Percentiles rank a stretch among this genome's conserved stretches.
Evolutionary conservation across 2,113 vertebrate species (phyloP).

Genomic region (Agapornis roseicollis): DNA sequence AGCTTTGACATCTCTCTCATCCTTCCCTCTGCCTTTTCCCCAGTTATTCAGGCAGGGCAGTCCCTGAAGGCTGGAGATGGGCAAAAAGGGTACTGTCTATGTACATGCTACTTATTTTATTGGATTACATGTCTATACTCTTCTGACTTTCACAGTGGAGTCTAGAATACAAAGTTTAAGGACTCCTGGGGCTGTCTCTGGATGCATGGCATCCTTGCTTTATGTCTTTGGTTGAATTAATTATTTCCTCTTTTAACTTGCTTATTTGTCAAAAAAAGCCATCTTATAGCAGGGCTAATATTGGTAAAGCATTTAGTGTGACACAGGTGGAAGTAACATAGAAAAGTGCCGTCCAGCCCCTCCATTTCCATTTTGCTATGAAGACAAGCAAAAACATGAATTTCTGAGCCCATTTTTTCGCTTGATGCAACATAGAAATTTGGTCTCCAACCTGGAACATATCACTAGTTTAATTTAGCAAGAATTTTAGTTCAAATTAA

Average conservation of each 20-base stretch:
- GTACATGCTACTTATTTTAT: not conserved
- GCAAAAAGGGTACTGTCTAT: not conserved
- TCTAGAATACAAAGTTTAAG: not conserved
- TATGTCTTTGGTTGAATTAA: not conserved
- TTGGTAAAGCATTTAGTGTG: not conserved
- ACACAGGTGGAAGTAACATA: not conserved
- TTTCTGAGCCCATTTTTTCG: not conserved
- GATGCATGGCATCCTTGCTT: fast-evolving
- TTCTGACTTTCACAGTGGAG: not conserved
- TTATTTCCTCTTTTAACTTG: not conserved
- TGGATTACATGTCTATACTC: not conserved
- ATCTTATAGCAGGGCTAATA: not conserved
- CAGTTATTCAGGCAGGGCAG: not conserved
- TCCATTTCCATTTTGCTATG: not conserved
- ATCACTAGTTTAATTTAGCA: not conserved
- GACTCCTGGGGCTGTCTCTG: not conserved
- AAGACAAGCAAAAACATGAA: not conserved
- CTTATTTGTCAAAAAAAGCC: not conserved
- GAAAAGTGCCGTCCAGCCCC: not conserved
- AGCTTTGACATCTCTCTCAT: not conserved
- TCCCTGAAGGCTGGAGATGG: not conserved
- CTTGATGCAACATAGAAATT: not conserved
- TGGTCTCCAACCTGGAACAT: not conserved
- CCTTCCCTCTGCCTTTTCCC: not conserved
- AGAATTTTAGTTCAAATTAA: not conserved